These are phyloP conservation scores for Scartelaos histophorus DNA, from an alignment of 2,113 vertebrate genomes.

Conservation along the genomic window DNA sequence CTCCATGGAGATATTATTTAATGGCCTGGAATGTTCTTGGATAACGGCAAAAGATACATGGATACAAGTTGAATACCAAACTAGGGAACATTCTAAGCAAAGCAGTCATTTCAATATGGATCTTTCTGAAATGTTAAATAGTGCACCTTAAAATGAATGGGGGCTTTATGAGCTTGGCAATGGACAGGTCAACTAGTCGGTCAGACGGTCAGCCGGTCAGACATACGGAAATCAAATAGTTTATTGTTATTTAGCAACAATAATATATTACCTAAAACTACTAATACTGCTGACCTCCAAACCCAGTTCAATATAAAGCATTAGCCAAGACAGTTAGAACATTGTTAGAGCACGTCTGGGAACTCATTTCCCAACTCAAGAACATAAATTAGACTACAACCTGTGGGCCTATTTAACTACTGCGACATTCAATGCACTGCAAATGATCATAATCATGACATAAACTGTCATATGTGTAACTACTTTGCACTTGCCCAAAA, in stretches of 20 bases:
- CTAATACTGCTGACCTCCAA: neutral
- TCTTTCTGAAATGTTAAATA: too few species aligned
- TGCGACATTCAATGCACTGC: neutral
- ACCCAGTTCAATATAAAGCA: slow-evolving; percentile 10
- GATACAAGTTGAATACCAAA: neutral
- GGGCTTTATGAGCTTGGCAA: too few species aligned
- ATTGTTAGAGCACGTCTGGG: slow-evolving; percentile 22
- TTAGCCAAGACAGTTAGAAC: slow-evolving; percentile 6
- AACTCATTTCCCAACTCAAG: slow-evolving; percentile 1
- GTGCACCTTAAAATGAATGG: too few species aligned
- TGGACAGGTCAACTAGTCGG: too few species aligned
- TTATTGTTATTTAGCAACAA: too few species aligned
- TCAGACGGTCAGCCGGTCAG: too few species aligned
- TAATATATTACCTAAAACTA: neutral
- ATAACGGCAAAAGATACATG: too few species aligned
- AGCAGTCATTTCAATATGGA: too few species aligned
- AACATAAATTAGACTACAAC: slow-evolving; percentile 15
- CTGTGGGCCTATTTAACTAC: neutral
- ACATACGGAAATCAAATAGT: too few species aligned
- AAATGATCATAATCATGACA: neutral
- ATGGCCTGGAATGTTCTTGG: neutral
- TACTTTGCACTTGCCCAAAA: slow-evolving; percentile 10
- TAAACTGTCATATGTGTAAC: neutral
- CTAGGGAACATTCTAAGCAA: too few species aligned
- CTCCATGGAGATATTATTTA: neutral